Percentiles rank a stretch among this genome's conserved stretches.
These are phyloP conservation scores for Holocentrus rufus DNA, from an alignment of 2,797 vertebrate genomes.

Conservation along the genomic window DNA sequence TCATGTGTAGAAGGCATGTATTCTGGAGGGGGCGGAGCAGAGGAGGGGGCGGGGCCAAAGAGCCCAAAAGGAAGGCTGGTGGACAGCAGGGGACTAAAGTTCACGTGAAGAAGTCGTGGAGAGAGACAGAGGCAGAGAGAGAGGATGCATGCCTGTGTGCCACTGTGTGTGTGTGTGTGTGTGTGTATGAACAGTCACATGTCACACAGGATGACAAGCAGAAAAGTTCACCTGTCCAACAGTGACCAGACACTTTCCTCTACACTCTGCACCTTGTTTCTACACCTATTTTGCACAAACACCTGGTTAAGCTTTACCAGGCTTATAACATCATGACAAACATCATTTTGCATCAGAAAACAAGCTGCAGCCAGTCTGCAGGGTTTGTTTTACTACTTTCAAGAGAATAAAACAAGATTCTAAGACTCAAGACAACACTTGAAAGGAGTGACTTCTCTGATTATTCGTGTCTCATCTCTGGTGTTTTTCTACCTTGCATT, in stretches of 20 bases:
- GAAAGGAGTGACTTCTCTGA: too few species aligned
- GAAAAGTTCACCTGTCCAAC: not conserved
- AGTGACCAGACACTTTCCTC: not conserved
- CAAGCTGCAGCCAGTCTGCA: too few species aligned
- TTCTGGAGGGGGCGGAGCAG: not conserved
- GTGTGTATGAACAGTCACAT: slow-evolving; percentile 11
- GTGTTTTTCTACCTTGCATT: too few species aligned
- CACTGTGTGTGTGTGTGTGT: not conserved
- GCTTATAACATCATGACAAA: too few species aligned
- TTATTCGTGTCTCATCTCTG: too few species aligned
- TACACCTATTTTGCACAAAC: too few species aligned
- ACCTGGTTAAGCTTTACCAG: not conserved
- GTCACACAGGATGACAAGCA: not conserved
- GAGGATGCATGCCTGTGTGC: not conserved
- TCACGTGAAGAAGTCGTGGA: not conserved
- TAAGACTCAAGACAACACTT: too few species aligned
- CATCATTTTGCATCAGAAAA: too few species aligned
- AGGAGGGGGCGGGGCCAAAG: slow-evolving; percentile 19
- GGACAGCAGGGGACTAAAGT: not conserved
- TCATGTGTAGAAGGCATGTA: slow-evolving; percentile 28
- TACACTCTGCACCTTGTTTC: not conserved
- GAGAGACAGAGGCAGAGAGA: not conserved
- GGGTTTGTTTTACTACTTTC: too few species aligned
- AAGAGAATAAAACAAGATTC: too few species aligned
- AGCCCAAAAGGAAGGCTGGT: not conserved